Base-by-base conservation (phyloP, 2,113 vertebrate genomes). In the Addax nasomaculatus region DNA sequence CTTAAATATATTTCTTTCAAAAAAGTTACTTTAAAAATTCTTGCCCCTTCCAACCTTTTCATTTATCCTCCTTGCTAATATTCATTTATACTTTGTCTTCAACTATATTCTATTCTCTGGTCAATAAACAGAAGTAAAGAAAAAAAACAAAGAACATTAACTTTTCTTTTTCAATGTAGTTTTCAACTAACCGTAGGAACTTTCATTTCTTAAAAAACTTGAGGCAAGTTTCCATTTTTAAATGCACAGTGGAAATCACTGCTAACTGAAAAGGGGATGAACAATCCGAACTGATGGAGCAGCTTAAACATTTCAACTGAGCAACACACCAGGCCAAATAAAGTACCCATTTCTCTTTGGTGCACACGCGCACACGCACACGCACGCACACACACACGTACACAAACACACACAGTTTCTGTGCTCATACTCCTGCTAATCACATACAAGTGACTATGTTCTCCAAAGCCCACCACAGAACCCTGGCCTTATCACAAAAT, bases 21-120 rank as follows among this genome's bases (percentile, higher is more conserved):
- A 33, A 90, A 94, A 60, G 23, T 97, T 93, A 79, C 43, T 79
- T 78, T 96, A 43, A 94, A 83, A 95, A 21, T 64, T 62, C 60
- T 58, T 47, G 62, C 39, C 14, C 49, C 47, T 19, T 17, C 21
- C 17, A 64, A 91, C 62, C 29, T 51, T 80, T 45, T 55, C 33
- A 89, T 79, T 96, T 90, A 8, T 79, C 33, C 39, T 86, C 27
- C 84, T 43, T 79, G 64, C 15, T 88, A 95, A 43, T 64, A 90
- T 43, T 90, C 27, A 45, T 80, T 89, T 95, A 57, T 33, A 83
- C 14, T 39, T 25, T 95, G 36, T 73, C 80, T 0, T 53, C 57
- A 95, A 8, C 64, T n/a, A 21, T 97, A 55, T 5, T 85, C 0
- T 53, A 9, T 64, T 91, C 90, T 60, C 64, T 86, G 36, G 17